Conservation (phyloP, 2,113 vertebrate genomes). For the Lota lota region DNA sequence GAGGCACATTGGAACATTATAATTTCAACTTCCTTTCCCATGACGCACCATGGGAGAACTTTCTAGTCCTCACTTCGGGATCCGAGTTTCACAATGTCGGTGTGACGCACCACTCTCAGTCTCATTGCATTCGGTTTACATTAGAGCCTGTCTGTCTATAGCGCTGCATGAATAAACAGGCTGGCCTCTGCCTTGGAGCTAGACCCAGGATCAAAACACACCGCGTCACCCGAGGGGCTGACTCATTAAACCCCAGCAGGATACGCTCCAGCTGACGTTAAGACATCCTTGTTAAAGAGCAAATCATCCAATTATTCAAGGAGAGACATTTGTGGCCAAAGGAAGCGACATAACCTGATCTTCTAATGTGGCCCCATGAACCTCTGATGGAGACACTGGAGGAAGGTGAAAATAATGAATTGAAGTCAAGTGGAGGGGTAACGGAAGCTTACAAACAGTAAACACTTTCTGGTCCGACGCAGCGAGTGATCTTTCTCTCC, state of each 20-base stretch:
- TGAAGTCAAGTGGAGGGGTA: no score
- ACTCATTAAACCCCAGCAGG: not conserved
- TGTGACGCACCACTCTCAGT: conserved; percentile 28
- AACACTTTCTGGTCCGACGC: no score
- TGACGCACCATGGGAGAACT: not conserved
- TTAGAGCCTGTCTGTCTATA: conserved; percentile 23
- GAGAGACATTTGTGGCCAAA: no score
- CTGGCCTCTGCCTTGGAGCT: conserved; percentile 42
- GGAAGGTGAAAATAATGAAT: no score
- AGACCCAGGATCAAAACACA: conserved; percentile 1
- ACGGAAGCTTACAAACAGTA: no score
- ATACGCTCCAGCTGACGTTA: not conserved
- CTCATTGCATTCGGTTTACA: conserved; percentile 23
- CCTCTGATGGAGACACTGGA: no score
- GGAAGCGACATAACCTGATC: no score
- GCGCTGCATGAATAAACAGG: conserved; percentile 27
- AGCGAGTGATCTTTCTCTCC: no score
- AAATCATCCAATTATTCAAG: no score
- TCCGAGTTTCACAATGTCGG: conserved; percentile 1
- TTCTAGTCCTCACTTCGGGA: not conserved
- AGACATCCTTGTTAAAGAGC: no score
- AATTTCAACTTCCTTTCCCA: not conserved
- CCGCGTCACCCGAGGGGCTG: conserved; percentile 15
- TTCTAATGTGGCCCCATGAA: no score
- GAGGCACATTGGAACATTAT: not conserved